Conservation (phyloP, 1,140 invertebrate species). For the Diorhabda carinulata region DNA sequence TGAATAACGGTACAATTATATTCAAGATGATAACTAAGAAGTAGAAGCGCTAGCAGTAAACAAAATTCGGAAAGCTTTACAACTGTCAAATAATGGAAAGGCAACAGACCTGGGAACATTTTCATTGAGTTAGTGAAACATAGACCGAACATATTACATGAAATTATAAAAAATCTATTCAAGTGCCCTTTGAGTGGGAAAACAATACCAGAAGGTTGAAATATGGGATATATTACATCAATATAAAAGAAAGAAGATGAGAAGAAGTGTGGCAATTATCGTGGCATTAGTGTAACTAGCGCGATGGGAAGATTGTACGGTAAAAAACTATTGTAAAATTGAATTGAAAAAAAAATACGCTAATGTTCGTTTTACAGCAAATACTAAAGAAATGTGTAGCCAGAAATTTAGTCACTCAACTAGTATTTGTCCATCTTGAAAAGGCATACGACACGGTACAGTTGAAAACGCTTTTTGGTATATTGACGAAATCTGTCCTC, state of each 20-base stretch:
- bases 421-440: slow-evolving; percentile 4
- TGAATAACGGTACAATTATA: too few relatives aligned
- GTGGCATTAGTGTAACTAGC: too few relatives aligned
- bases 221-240: background rate
- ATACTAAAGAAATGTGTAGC: slow-evolving; percentile 4
- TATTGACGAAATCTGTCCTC: background rate
- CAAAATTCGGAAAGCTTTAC: background rate
- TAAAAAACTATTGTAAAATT: slow-evolving; percentile 5
- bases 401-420: slow-evolving; percentile 4
- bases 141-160: background rate
- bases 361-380: slow-evolving; percentile 5
- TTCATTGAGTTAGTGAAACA: background rate
- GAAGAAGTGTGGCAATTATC: too few relatives aligned
- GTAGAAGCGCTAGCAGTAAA: too few relatives aligned
- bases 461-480: background rate
- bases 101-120: slow-evolving; percentile 4
- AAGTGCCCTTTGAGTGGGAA: background rate
- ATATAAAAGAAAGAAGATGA: too few relatives aligned
- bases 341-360: slow-evolving; percentile 9
- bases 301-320: background rate
- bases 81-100: background rate
- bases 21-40: too few relatives aligned
- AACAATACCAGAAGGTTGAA: slow-evolving; percentile 8
- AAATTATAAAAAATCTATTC: background rate
- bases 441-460: background rate